A percentile compares a stretch with the other conserved stretches of the same genome.
phyloP scores from a whole-genome alignment of 1,140 invertebrate genomes.

The Euwallacea similis region DNA sequence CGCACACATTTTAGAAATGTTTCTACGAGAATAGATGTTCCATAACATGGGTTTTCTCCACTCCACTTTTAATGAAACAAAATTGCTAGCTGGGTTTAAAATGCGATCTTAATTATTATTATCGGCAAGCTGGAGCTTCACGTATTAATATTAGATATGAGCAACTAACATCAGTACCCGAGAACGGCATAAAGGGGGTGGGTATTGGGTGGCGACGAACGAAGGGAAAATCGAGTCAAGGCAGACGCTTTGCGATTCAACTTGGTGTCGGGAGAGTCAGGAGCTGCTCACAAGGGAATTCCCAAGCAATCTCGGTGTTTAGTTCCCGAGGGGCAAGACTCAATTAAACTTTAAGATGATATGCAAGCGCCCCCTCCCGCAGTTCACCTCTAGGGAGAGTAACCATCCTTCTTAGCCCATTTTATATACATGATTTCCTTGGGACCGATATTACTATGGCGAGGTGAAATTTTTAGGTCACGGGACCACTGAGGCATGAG shows the following conservation, averaged over 20 bases:
- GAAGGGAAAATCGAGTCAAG: conserved; percentile 36
- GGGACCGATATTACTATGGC: conserved; percentile 17
- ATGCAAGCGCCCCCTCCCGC: conserved; percentile 57
- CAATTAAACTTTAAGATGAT: conserved; percentile 74
- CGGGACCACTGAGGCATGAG: not conserved
- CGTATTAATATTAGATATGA: not conserved
- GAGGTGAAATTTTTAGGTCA: conserved; percentile 28
- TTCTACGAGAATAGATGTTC: too few species aligned
- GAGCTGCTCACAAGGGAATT: conserved; percentile 52
- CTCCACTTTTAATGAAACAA: too few species aligned
- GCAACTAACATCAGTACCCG: not conserved
- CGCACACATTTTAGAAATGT: too few species aligned
- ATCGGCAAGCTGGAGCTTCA: too few species aligned
- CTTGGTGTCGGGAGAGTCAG: conserved; percentile 48
- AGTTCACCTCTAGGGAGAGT: conserved; percentile 14
- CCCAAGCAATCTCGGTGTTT: conserved; percentile 59
- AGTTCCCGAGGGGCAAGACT: conserved; percentile 61
- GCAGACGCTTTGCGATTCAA: conserved; percentile 40
- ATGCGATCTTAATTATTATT: too few species aligned
- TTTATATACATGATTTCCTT: conserved; percentile 35
- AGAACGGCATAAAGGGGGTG: conserved; percentile 7
- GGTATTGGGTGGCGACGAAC: conserved; percentile 14
- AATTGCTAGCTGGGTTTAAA: too few species aligned
- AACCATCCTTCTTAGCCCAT: conserved; percentile 34
- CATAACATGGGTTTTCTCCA: too few species aligned